Evolutionary conservation across 2,888 invertebrate genomes (phyloP), one percentile per base, ranked within the genome.

Genomic region (Pollenia angustigena): DNA sequence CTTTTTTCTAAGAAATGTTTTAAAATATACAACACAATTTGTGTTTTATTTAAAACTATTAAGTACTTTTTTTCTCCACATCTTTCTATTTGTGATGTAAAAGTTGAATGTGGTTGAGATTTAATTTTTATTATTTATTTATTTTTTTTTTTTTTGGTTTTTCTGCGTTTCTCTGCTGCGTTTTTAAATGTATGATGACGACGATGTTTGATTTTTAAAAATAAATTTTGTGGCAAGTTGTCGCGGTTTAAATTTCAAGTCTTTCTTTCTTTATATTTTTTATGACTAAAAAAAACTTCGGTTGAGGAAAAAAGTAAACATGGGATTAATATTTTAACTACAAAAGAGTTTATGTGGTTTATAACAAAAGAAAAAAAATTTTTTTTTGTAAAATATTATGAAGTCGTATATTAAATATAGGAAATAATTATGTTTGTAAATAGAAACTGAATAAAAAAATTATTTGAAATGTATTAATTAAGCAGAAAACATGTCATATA

Each of bases 201-300:
- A 18, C 4, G 46, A 7, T 52, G 48, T 32, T 10, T 32, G 12
- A 46, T 62, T 44, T 80, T 83, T 82, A 80, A 80, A 81, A 83
- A 81, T 76, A 81, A 18, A 69, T 66, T 86, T 80, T 80, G 86
- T 64, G 82, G 86, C 75, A 80, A 50, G 58, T 83, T 86, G 58
- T 83, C 80, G 86, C 75, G 86, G 82, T 80, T 80, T 75, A 44
- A 80, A 58, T 76, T 87, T 83, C 80, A 83, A 86, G 80, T 83
- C 75, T 72, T 78, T 85, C 48, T 74, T 48, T 81, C 18, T 32
- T 32, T 6, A 32, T 32, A 32, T 40, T 50, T 75, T 56, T 72
- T 48, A 81, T 66, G 66, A 74, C 81, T 66, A 52, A 60, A 69
- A 69, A 58, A 54, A 68, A 76, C 4, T 44, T 32, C 32, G 6